phyloP scores from a whole-genome alignment of 2,888 invertebrate species.

The Idaea dimidiata region DNA sequence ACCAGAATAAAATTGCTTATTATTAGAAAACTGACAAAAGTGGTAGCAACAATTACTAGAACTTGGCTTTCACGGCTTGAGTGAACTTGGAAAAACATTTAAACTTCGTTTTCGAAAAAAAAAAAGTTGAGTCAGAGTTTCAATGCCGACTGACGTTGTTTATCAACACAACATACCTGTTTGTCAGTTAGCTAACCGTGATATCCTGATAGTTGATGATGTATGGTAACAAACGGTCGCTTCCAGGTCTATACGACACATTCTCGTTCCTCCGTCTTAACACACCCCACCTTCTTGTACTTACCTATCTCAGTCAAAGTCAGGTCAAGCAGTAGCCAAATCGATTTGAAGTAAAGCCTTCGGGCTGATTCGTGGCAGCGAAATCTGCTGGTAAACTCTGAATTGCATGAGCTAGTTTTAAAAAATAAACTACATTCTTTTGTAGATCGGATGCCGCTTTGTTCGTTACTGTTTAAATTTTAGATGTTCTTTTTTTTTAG shows the following conservation, averaged over 20 bases:
- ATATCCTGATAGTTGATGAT: no score
- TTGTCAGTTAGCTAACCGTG: no score
- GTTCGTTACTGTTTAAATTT: conserved; percentile 1
- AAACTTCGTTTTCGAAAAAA: no score
- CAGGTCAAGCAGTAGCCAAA: conserved; percentile 54
- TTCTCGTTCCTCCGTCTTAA: neutral
- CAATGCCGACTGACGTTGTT: no score
- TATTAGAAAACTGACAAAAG: no score
- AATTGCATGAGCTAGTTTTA: conserved; percentile 46
- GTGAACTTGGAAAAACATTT: no score
- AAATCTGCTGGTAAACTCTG: conserved; percentile 47
- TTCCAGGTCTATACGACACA: neutral
- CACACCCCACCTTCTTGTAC: neutral
- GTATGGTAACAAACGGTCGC: no score
- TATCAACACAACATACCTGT: no score
- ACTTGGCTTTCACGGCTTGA: no score
- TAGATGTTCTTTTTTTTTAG: neutral
- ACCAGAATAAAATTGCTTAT: no score
- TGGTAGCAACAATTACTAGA: no score
- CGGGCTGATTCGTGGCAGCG: conserved; percentile 43
- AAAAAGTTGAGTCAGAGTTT: no score
- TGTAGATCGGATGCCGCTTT: conserved; percentile 1
- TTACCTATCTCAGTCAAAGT: conserved; percentile 15
- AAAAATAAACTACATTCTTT: conserved; percentile 42
- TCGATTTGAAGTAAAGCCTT: conserved; percentile 51